phyloP scores from a whole-genome alignment of 1,140 invertebrate genomes.

The Sitophilus oryzae region DNA sequence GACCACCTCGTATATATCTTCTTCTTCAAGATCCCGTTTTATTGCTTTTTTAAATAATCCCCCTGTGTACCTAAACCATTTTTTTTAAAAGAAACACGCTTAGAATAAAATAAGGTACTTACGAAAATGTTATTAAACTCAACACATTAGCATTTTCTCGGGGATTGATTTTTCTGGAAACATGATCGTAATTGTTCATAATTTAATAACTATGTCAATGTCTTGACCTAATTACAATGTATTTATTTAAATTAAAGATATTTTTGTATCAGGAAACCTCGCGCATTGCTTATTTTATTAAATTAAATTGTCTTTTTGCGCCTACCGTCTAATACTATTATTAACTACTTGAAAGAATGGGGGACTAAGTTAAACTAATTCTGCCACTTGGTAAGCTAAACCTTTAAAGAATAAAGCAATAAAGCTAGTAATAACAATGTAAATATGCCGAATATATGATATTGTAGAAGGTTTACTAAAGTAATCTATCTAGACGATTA shows the following conservation, averaged over 20 bases:
- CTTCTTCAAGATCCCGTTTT: constrained; percentile 30
- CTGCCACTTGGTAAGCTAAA: not conserved
- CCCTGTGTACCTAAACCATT: constrained; percentile 25
- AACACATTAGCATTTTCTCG: constrained; percentile 25
- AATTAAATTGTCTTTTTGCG: no score
- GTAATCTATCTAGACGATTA: no score
- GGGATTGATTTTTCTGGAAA: constrained; percentile 18
- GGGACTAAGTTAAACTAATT: not conserved
- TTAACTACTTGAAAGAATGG: not conserved
- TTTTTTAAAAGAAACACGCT: not conserved
- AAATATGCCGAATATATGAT: no score
- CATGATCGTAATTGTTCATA: constrained; percentile 40
- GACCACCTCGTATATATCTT: constrained; percentile 33
- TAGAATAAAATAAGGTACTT: constrained; percentile 12
- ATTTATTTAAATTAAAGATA: no score
- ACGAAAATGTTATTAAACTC: constrained; percentile 23
- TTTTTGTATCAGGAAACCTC: no score
- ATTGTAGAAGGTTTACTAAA: no score
- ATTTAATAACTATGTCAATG: no score
- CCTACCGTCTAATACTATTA: no score
- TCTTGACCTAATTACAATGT: no score
- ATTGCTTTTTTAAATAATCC: constrained; percentile 28
- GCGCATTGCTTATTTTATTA: no score
- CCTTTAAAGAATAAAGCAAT: not conserved
- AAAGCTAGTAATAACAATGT: not conserved